Evolutionary conservation across 2,888 invertebrate genomes (phyloP), one percentile per base, ranked within the genome.

Genomic region (Caenorhabditis drosophilae): DNA sequence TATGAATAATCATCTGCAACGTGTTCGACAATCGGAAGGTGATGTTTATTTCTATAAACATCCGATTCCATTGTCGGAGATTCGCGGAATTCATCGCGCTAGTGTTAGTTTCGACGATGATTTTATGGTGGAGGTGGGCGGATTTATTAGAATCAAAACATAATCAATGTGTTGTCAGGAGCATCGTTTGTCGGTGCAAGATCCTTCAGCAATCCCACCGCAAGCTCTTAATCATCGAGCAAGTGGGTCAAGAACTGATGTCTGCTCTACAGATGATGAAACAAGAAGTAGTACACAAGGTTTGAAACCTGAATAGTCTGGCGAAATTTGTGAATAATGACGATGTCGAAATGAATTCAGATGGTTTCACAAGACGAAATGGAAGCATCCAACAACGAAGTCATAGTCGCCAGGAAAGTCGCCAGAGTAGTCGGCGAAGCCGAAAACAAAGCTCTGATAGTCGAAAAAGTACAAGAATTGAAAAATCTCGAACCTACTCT

Each of bases 171-270:
- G n/a, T n/a, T n/a, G n/a, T n/a, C 55, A 74, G 74, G 74, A 74
- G 34, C 74, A 74, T 40, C 71, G 74, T 22, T 48, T 71, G 9
- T 69, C 70, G 2, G 74, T 71, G 2, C 68, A 69, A 34, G 74
- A 66, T 27, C 54, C 54, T 4, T 44, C 54, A 4, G 20, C 50
- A 7, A 18, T 52, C 15, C 16, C 50, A 12, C 22, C 40, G 20
- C 68, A 20, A 48, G 53, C 27, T 46, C 48, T 45, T 52, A 41
- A 26, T 42, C 50, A 41, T 38, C 60, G 67, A 40, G 62, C 70
- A 9, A 57, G 64, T 40, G 77, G 73, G 11, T 78, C 77, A 26
- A 69, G 77, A 51, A 79, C 78, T 9, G 78, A 79, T 48, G 52
- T 42, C 2, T 23, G 78, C 41, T 77, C 77, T 2, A 76, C 72